A percentile compares a stretch with the other conserved stretches of the same genome.
Evolutionary conservation across 2,113 vertebrate species (phyloP).

Genomic region (Spermophilus dauricus): DNA sequence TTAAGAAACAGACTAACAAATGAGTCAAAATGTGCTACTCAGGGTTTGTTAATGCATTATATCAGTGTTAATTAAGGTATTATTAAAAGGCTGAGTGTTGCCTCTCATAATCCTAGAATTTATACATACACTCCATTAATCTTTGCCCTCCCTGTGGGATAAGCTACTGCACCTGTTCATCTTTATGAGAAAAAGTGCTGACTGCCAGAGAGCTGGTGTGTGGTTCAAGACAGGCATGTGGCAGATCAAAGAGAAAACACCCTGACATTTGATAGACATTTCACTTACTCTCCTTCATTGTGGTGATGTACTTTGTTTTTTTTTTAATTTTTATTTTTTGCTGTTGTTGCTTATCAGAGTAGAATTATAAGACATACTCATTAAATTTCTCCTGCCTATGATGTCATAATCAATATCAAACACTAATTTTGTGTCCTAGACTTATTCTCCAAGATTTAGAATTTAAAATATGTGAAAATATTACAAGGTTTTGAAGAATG

Average conservation of each 20-base stretch:
- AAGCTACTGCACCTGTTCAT: slow-evolving; percentile 70
- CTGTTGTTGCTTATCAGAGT: neutral
- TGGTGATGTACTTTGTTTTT: neutral
- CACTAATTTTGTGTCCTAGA: neutral
- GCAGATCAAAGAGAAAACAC: slow-evolving; percentile 50
- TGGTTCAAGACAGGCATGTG: neutral
- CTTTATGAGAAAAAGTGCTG: slow-evolving; percentile 8
- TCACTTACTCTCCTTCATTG: neutral
- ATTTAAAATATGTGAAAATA: neutral
- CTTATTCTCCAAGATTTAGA: neutral
- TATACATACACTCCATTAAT: slow-evolving; percentile 72
- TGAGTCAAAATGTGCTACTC: slow-evolving; percentile 51
- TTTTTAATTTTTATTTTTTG: neutral
- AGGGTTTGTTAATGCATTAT: slow-evolving; percentile 72
- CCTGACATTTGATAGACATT: neutral
- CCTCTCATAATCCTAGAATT: slow-evolving; percentile 58
- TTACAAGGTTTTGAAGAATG: neutral
- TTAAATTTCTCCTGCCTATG: neutral
- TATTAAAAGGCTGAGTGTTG: slow-evolving; percentile 70
- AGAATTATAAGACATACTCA: neutral
- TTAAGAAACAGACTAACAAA: slow-evolving; percentile 61
- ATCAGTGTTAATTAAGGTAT: slow-evolving; percentile 69
- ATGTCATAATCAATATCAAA: neutral
- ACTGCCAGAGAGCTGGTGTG: slow-evolving; percentile 54
- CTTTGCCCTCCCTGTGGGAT: slow-evolving; percentile 68